Conservation (phyloP, 2,888 invertebrate species). For the Ornithoptera alexandrae region DNA sequence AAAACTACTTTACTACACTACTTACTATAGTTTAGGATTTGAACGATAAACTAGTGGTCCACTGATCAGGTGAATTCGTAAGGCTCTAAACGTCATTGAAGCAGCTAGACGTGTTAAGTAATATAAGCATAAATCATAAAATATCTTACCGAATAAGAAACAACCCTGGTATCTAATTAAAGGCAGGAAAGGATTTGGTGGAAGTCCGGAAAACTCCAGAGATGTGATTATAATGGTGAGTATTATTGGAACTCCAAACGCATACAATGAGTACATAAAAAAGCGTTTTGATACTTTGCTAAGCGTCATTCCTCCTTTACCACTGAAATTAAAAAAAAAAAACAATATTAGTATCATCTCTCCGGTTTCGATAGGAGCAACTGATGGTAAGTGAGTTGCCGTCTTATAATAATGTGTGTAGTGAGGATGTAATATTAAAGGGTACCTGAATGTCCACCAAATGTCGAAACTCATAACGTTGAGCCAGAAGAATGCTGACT, state of each 20-base stretch:
- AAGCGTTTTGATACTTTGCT: slow-evolving; percentile 52
- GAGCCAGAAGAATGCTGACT: slow-evolving; percentile 86
- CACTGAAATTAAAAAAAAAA: slow-evolving; percentile 48
- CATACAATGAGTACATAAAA: slow-evolving; percentile 58
- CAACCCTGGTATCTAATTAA: slow-evolving; percentile 57
- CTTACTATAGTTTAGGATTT: too few relatives aligned
- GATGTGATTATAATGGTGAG: slow-evolving; percentile 54
- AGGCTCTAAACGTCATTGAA: too few relatives aligned
- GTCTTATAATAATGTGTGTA: neutral
- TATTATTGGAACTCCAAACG: slow-evolving; percentile 59
- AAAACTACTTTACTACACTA: too few relatives aligned
- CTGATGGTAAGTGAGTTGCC: neutral
- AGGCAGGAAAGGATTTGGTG: slow-evolving; percentile 50
- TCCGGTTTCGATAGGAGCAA: neutral
- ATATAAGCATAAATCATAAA: neutral
- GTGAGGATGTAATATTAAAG: neutral
- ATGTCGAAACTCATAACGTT: slow-evolving; percentile 89
- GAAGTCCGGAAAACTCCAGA: slow-evolving; percentile 61
- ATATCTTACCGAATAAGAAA: slow-evolving; percentile 56
- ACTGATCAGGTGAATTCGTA: too few relatives aligned
- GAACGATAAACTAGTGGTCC: too few relatives aligned
- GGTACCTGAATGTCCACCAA: slow-evolving; percentile 87
- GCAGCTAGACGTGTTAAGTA: neutral
- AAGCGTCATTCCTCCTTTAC: slow-evolving; percentile 57
- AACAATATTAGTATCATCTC: neutral